phyloP scores from a whole-genome alignment of 2,888 invertebrate genomes.

The Eupeodes luniger region DNA sequence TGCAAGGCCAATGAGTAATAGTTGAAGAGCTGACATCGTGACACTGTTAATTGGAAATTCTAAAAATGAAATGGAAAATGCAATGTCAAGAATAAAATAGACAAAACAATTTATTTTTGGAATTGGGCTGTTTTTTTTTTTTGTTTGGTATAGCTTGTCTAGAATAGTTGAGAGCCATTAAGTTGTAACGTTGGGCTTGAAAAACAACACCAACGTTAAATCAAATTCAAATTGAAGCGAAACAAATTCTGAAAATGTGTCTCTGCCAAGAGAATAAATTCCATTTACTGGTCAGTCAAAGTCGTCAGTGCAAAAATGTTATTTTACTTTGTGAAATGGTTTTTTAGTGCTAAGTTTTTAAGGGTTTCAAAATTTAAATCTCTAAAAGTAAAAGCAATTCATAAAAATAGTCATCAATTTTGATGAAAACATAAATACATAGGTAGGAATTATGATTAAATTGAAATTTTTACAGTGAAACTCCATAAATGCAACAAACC shows the following conservation, averaged over 20 bases:
- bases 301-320: no score
- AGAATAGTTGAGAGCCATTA: background rate
- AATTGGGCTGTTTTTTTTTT: background rate
- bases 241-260: background rate
- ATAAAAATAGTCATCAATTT: no score
- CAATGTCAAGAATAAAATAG: constrained; percentile 29
- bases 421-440: no score
- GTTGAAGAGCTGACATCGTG: constrained; percentile 55
- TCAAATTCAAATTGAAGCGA: background rate
- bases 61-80: constrained; percentile 33
- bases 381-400: no score
- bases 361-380: no score
- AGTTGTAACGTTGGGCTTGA: background rate
- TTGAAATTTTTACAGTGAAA: no score
- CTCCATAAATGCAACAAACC: no score
- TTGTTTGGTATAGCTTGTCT: background rate
- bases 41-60: constrained; percentile 19
- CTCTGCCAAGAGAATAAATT: no score
- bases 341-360: no score
- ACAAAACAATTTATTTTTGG: background rate
- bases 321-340: no score
- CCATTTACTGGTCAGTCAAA: no score
- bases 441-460: no score
- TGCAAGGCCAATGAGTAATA: constrained; percentile 44
- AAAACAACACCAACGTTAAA: background rate